Percentiles rank a stretch among this genome's conserved stretches.
Conservation (phyloP, 2,113 vertebrate species). For the Spermophilus dauricus region DNA sequence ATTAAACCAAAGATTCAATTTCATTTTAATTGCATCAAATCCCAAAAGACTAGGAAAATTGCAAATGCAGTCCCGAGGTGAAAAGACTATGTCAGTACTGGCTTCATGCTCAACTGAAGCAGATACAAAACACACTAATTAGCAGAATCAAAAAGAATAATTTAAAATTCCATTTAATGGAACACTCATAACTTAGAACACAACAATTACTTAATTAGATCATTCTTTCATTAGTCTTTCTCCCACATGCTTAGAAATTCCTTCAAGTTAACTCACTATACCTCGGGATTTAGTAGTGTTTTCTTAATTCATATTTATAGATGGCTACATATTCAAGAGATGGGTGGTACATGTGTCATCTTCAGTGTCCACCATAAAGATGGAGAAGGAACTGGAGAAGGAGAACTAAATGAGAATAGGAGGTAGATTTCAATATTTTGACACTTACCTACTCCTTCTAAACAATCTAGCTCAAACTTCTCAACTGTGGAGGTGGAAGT, state of each 20-base stretch:
- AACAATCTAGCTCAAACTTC: neutral
- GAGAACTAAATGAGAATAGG: neutral
- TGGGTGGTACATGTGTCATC: neutral
- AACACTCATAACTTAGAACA: conserved; percentile 82
- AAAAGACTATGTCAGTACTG: conserved; percentile 69
- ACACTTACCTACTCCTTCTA: neutral
- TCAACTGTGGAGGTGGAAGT: neutral
- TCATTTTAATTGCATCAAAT: conserved; percentile 87
- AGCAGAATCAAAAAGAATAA: conserved; percentile 82
- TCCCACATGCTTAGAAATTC: conserved; percentile 35
- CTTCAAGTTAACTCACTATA: conserved; percentile 19
- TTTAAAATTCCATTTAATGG: conserved; percentile 86
- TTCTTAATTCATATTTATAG: conserved; percentile 1
- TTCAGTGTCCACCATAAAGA: neutral
- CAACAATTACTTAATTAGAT: conserved; percentile 84
- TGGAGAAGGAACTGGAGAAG: neutral
- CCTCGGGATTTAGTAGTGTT: conserved; percentile 30
- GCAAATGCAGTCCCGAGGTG: conserved; percentile 79
- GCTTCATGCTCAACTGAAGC: conserved; percentile 84
- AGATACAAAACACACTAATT: conserved; percentile 83
- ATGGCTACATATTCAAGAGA: neutral
- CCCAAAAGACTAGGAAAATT: conserved; percentile 80
- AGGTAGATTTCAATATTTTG: neutral
- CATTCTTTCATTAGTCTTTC: conserved; percentile 71
- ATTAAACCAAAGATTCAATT: conserved; percentile 87